Evolutionary conservation across 2,113 vertebrate species (phyloP), one percentile per base, ranked within the genome.

Genomic region (Ariopsis seemanni): DNA sequence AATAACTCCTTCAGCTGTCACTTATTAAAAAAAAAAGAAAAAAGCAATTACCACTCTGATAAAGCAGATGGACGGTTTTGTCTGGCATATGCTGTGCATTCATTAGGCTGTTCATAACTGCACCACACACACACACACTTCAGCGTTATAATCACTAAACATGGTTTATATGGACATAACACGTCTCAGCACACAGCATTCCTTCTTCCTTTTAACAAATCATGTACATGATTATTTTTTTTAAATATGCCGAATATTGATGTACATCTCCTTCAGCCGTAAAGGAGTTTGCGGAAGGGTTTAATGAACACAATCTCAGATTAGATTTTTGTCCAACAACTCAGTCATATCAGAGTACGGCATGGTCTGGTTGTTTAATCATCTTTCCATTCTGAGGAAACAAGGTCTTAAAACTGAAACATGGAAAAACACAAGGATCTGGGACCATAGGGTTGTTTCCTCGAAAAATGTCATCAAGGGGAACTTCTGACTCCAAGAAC

Each of bases 1-100:
- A 94, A 94, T 94, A 94, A 94, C 94, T 93, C 93, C 94, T 93
- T 53, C 82, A 85, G 85, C 93, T 93, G 94, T 94, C 93, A 92
- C 91, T 92, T 93, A 92, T 58, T 48, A 58, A 53, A 67, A 62
- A 88, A 58, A 82, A 82, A 71, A 57, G 90, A 93, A 93, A 92
- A 93, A 92, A 91, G 92, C 92, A 93, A 94, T 94, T 93, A 94
- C 90, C 88, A 93, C 91, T 89, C 89, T 92, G 92, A 92, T 93
- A 91, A 94, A 91, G 92, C 94, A 94, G 94, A 94, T 93, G 93
- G 93, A 90, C 89, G 88, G 92, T 93, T 94, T 94, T 94, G 92
- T 94, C 92, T 93, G 92, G 92, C 94, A 94, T 94, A 94, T 93
- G 93, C 89, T 93, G 92, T 87, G 91, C 92, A 94, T 94, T 91